Evolutionary conservation across 2,888 invertebrate genomes (phyloP).

Genomic region (Tineola bisselliella): DNA sequence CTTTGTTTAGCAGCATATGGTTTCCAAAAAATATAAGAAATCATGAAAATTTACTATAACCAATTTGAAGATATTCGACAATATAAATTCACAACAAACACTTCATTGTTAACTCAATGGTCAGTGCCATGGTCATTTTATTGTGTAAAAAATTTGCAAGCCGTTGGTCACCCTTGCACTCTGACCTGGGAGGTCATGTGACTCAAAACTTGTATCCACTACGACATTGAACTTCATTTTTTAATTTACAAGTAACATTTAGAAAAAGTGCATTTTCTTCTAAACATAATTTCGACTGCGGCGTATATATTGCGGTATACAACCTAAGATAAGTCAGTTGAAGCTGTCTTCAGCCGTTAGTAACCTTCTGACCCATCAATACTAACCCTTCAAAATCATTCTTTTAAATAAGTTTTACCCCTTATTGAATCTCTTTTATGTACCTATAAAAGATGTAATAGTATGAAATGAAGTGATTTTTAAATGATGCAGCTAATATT

Average conservation of each 20-base stretch:
- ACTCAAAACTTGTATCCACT: conserved; percentile 45
- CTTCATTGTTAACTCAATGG: neutral
- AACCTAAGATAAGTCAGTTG: neutral
- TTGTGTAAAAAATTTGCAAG: conserved; percentile 18
- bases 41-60: too few relatives aligned
- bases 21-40: neutral
- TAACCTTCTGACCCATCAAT: conserved; percentile 60
- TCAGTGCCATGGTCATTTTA: conserved; percentile 13
- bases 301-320: too few relatives aligned
- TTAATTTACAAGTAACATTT: neutral
- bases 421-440: neutral
- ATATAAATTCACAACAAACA: too few relatives aligned
- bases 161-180: conserved; percentile 65
- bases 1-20: neutral
- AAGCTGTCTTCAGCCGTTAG: conserved; percentile 33
- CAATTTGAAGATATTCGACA: too few relatives aligned
- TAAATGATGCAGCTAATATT: too few relatives aligned
- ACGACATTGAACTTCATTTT: conserved; percentile 32
- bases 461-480: too few relatives aligned
- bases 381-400: conserved; percentile 19
- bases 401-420: neutral
- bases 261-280: too few relatives aligned
- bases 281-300: too few relatives aligned
- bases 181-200: conserved; percentile 56
- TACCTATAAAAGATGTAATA: neutral